phyloP scores from a whole-genome alignment of 2,888 invertebrate genomes.

The Drosophila picticornis region DNA sequence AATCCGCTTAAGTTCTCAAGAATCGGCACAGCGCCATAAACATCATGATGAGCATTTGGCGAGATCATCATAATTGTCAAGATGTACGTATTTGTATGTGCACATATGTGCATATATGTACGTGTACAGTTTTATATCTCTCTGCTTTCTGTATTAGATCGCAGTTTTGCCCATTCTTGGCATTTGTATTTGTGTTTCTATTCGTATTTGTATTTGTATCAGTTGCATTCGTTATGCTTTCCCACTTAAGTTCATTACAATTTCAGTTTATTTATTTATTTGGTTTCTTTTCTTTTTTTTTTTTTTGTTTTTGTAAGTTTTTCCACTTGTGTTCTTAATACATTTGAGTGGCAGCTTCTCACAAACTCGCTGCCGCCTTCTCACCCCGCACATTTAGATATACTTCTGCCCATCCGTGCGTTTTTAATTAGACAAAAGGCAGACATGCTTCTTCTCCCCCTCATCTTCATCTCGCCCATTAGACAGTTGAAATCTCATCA shows the following conservation, averaged over 20 bases:
- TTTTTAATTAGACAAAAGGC: slow-evolving; percentile 70
- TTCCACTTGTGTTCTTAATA: slow-evolving; percentile 50
- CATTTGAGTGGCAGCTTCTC: slow-evolving; percentile 22
- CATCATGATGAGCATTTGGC: slow-evolving; percentile 50
- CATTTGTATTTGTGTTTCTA: slow-evolving; percentile 11
- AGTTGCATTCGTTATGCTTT: slow-evolving; percentile 72
- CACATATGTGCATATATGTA: slow-evolving; percentile 6
- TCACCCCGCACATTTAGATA: slow-evolving; percentile 26
- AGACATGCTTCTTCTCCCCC: slow-evolving; percentile 10
- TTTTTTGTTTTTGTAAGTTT: slow-evolving; percentile 37
- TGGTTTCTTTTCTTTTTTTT: neutral
- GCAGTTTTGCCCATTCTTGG: slow-evolving; percentile 17
- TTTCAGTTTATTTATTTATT: slow-evolving; percentile 25
- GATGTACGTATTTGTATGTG: neutral
- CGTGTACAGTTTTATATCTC: slow-evolving; percentile 12
- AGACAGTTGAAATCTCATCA: slow-evolving; percentile 48
- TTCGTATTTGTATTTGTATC: neutral
- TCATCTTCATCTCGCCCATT: neutral
- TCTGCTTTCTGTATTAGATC: slow-evolving; percentile 32
- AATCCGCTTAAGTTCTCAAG: slow-evolving; percentile 77
- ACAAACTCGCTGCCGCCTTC: neutral
- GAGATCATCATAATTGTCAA: slow-evolving; percentile 39
- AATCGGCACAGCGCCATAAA: slow-evolving; percentile 73
- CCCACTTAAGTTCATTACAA: slow-evolving; percentile 42
- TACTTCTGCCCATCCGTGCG: slow-evolving; percentile 40